These are phyloP conservation scores for Ciconia boyciana DNA, from an alignment of 2,113 vertebrate genomes.

Conservation along the genomic window DNA sequence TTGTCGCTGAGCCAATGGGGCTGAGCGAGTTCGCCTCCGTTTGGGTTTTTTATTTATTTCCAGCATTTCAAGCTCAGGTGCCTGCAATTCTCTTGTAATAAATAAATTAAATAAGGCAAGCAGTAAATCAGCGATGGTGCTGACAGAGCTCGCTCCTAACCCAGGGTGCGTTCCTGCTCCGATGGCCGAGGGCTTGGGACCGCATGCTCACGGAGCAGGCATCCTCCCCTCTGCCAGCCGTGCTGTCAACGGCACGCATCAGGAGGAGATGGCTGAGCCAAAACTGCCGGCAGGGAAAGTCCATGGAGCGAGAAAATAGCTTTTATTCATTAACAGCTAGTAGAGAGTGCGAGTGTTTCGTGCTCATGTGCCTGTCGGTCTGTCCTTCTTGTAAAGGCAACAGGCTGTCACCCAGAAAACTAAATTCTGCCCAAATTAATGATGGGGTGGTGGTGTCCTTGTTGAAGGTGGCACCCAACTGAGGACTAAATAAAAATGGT, in stretches of 20 bases:
- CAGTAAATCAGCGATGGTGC: not conserved
- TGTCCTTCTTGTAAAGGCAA: not conserved
- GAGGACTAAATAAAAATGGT: not conserved
- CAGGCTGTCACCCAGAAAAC: not conserved
- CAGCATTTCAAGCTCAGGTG: not conserved
- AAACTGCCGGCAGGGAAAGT: not conserved
- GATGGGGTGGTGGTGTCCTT: not conserved
- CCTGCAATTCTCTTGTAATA: not conserved
- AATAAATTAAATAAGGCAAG: not conserved
- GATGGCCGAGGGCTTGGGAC: not conserved
- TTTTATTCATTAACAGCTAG: not conserved
- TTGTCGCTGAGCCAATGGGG: not conserved
- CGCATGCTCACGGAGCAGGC: accelerated
- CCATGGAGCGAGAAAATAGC: not conserved
- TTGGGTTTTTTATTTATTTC: not conserved
- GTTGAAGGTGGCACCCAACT: not conserved
- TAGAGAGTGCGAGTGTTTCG: not conserved
- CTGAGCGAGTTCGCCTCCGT: not conserved
- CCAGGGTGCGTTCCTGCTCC: not conserved
- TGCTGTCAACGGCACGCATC: not conserved
- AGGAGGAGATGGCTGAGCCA: not conserved
- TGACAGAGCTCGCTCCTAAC: not conserved
- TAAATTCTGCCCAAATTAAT: not conserved
- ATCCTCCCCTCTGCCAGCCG: not conserved
- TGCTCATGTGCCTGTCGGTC: not conserved